These are phyloP conservation scores for Pithys albifrons DNA, from an alignment of 2,113 vertebrate species.

Conservation along the genomic window DNA sequence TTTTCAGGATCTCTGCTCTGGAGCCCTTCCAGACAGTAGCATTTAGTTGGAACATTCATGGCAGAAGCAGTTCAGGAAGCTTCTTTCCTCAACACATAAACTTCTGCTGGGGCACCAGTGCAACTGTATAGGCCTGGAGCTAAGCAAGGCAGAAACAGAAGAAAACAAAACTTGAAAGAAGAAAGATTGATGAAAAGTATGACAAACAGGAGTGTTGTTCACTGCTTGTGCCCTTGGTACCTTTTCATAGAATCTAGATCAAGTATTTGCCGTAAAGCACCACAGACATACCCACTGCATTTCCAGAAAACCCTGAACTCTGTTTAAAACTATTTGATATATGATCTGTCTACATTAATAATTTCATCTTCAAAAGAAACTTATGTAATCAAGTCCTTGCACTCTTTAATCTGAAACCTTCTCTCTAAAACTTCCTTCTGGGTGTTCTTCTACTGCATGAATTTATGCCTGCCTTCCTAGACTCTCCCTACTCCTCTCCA, in stretches of 20 bases:
- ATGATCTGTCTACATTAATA: neutral
- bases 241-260: neutral
- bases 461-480: neutral
- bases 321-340: neutral
- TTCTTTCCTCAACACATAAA: neutral
- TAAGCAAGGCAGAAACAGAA: neutral
- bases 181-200: neutral
- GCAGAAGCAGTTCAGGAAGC: neutral
- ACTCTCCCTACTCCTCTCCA: neutral
- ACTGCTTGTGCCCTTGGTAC: neutral
- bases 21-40: neutral
- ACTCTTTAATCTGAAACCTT: neutral
- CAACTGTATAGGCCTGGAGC: neutral
- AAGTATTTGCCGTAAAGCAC: neutral
- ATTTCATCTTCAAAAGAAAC: neutral
- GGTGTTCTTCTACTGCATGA: neutral
- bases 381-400: neutral
- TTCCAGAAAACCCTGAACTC: neutral
- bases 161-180: neutral
- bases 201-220: neutral
- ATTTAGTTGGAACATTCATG: neutral
- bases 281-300: neutral
- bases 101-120: neutral
- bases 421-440: neutral
- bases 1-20: slow-evolving; percentile 45